Conservation (phyloP, 2,113 vertebrate species). For the Ellobius talpinus region DNA sequence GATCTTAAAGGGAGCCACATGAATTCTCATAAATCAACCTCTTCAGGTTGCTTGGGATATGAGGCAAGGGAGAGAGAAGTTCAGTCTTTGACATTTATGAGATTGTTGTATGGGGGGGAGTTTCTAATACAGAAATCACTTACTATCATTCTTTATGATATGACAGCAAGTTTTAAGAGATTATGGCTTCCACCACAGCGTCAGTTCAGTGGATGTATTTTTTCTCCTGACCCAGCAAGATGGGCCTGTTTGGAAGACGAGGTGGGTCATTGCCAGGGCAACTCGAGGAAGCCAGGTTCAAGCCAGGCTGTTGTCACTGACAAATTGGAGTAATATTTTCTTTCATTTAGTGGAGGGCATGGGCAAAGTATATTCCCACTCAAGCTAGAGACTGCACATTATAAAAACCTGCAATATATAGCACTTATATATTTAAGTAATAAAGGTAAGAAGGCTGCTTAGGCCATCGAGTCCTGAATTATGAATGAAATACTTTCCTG, state of each 20-base stretch:
- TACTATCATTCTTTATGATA: background rate
- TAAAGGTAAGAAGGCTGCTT: constrained; percentile 29
- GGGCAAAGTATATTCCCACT: constrained; percentile 19
- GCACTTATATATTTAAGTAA: constrained; percentile 49
- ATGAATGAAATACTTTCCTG: background rate
- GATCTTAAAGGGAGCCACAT: constrained; percentile 61
- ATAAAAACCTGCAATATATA: constrained; percentile 38
- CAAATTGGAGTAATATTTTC: constrained; percentile 50
- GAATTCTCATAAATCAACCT: constrained; percentile 68
- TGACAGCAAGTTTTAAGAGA: background rate
- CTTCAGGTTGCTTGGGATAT: constrained; percentile 17
- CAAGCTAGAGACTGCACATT: constrained; percentile 52
- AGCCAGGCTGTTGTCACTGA: background rate
- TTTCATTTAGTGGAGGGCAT: constrained; percentile 36
- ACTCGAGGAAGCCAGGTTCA: background rate
- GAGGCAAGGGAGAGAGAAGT: background rate
- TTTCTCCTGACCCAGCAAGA: background rate
- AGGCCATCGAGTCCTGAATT: background rate
- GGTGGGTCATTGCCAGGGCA: background rate
- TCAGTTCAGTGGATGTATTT: background rate
- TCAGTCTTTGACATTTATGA: background rate
- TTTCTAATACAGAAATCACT: constrained; percentile 1
- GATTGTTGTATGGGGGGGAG: background rate
- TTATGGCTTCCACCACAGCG: background rate
- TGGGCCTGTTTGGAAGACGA: background rate